These are phyloP conservation scores for Perizoma flavofasciatum DNA, from an alignment of 2,888 invertebrate genomes.

Conservation along the genomic window DNA sequence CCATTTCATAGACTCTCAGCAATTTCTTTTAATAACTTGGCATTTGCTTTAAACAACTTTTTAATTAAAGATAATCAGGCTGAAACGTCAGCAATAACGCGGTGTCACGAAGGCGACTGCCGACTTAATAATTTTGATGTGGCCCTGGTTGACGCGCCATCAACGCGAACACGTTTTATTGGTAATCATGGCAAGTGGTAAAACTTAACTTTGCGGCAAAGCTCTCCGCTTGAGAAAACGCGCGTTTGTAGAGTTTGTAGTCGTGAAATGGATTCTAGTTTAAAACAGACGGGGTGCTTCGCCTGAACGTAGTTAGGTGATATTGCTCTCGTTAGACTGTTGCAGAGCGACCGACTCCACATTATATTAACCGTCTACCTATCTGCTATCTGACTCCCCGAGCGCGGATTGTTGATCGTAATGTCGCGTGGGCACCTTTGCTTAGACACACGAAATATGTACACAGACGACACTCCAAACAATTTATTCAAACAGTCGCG, in stretches of 20 bases:
- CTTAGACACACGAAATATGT: slow-evolving; percentile 45
- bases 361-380: slow-evolving; percentile 55
- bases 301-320: slow-evolving; percentile 69
- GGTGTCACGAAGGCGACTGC: slow-evolving; percentile 65
- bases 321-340: slow-evolving; percentile 74
- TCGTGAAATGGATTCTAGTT: slow-evolving; percentile 78
- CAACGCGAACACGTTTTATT: slow-evolving; percentile 72
- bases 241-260: slow-evolving; percentile 73
- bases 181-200: slow-evolving; percentile 74
- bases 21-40: slow-evolving; percentile 77
- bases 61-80: slow-evolving; percentile 79
- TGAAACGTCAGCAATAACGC: slow-evolving; percentile 72
- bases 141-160: slow-evolving; percentile 59
- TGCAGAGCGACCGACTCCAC: slow-evolving; percentile 55
- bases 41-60: slow-evolving; percentile 76
- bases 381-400: slow-evolving; percentile 46
- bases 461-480: slow-evolving; percentile 63
- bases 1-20: slow-evolving; percentile 66
- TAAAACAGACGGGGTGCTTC: slow-evolving; percentile 73
- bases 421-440: slow-evolving; percentile 48
- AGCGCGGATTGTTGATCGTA: slow-evolving; percentile 45
- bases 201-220: slow-evolving; percentile 71
- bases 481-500: slow-evolving; percentile 67
- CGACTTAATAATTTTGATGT: slow-evolving; percentile 70
- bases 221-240: slow-evolving; percentile 66